phyloP scores from a whole-genome alignment of 2,797 vertebrate species.

The Leptatherina wallacei region DNA sequence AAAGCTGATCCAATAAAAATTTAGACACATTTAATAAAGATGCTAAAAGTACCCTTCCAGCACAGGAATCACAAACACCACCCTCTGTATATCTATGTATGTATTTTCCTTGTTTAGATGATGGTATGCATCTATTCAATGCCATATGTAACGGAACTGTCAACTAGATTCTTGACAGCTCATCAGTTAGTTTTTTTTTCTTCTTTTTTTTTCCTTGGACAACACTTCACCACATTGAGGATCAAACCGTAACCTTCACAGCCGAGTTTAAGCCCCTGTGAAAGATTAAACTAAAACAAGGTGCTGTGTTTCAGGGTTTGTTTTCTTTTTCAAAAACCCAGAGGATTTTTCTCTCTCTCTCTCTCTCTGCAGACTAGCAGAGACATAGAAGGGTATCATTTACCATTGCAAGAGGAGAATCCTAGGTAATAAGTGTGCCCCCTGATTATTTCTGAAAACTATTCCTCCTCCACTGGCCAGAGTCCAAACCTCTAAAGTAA shows the following conservation, averaged over 20 bases:
- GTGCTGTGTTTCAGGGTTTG: not conserved
- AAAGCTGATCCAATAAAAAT: constrained; percentile 42
- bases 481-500: constrained; percentile 82
- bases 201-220: constrained; percentile 11
- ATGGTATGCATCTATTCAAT: not conserved
- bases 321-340: constrained; percentile 34
- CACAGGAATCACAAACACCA: constrained; percentile 29
- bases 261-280: constrained; percentile 17
- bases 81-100: not conserved
- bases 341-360: constrained; percentile 12
- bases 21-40: constrained; percentile 22
- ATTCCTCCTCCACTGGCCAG: constrained; percentile 78
- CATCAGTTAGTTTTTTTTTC: not conserved
- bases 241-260: constrained; percentile 40
- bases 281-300: constrained; percentile 51
- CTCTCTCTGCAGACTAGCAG: constrained; percentile 38
- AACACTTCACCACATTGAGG: constrained; percentile 22
- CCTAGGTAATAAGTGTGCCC: constrained; percentile 78
- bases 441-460: constrained; percentile 84
- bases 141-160: constrained; percentile 10
- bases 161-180: constrained; percentile 8
- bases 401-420: constrained; percentile 75
- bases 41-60: constrained; percentile 7
- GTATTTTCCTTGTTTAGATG: constrained; percentile 8
- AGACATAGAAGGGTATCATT: constrained; percentile 59